Base-by-base conservation (phyloP, 92 coral and sea anemone species). In the Porites divaricata region DNA sequence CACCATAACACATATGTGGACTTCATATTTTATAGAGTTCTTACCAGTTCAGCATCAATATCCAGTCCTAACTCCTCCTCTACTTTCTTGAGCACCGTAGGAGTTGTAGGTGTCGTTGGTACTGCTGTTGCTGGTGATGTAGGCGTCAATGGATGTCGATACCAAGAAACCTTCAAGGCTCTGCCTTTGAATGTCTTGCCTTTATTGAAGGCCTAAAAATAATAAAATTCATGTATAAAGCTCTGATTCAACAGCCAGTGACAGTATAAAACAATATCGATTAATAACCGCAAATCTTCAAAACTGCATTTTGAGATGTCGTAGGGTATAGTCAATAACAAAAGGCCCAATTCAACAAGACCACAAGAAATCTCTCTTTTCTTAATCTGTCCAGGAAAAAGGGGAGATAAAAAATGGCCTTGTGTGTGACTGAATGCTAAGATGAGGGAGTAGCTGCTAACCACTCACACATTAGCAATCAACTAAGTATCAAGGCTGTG, bases 91-190 rank as follows among this genome's bases (percentile, higher is more conserved):
- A 65, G 80, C 65, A 17, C 84, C 1, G 95, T 88, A 1, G 91
- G 82, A 13, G 87, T 75, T 17, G 91, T 81, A 1, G 89, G 68
- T 4, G 90, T 59, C 24, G 86, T 63, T n/a, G 91, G 92, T 19
- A 72, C 62, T 22, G 90, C 83, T 1, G 85, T 71, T 26, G 69
- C 77, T 49, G 89, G 95, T 23, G 63, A 75, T 57, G 83, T 77
- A 20, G 90, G 80, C 35, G 92, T n/a, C 22, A 69, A 72, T 23
- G 87, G 70, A 13, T 93, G 87, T 28, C 89, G 85, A 72, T 95
- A 86, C 99, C 99, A 97, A 20, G 98, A 85, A 49, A 97, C 70
- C 69, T 87, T 92, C 74, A 95, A 91, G 49, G 90, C 87, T 79
- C 84, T 92, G 53, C 89, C 95, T 79, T 97, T 97, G 74, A 89